These are phyloP conservation scores for Allophyes oxyacanthae DNA, from an alignment of 2,888 invertebrate genomes.

Conservation along the genomic window DNA sequence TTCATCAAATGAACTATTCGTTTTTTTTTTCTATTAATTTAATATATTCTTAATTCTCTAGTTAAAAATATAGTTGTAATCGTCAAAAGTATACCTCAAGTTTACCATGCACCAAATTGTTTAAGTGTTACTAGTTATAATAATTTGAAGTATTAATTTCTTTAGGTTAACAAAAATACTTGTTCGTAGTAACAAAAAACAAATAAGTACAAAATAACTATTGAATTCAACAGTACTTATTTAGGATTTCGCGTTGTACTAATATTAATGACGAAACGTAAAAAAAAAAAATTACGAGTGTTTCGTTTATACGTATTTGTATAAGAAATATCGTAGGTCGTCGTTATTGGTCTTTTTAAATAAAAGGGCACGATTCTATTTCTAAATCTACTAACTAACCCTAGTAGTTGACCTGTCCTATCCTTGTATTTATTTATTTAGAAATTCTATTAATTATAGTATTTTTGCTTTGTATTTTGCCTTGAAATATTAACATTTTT, in stretches of 20 bases:
- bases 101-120: conserved; percentile 88
- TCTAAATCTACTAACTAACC: conserved; percentile 70
- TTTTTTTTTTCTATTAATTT: conserved; percentile 74
- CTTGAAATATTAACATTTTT: conserved; percentile 72
- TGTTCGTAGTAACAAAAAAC: conserved; percentile 63
- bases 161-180: conserved; percentile 60
- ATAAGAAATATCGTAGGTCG: conserved; percentile 19
- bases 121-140: conserved; percentile 78
- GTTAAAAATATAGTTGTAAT: conserved; percentile 58
- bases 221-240: conserved; percentile 56
- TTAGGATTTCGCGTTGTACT: conserved; percentile 31
- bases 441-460: conserved; percentile 76
- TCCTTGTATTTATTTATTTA: conserved; percentile 84
- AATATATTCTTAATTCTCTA: conserved; percentile 74
- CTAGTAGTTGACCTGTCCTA: conserved; percentile 74
- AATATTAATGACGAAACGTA: conserved; percentile 27
- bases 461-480: conserved; percentile 86
- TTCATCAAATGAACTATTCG: conserved; percentile 87
- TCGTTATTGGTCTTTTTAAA: neutral
- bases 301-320: conserved; percentile 22
- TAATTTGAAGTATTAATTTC: conserved; percentile 79
- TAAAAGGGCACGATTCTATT: conserved; percentile 25
- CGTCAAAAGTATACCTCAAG: conserved; percentile 85
- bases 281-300: conserved; percentile 11
- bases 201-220: conserved; percentile 51